Evolutionary conservation across 2,113 vertebrate genomes (phyloP).

Genomic region (Petromus typicus): DNA sequence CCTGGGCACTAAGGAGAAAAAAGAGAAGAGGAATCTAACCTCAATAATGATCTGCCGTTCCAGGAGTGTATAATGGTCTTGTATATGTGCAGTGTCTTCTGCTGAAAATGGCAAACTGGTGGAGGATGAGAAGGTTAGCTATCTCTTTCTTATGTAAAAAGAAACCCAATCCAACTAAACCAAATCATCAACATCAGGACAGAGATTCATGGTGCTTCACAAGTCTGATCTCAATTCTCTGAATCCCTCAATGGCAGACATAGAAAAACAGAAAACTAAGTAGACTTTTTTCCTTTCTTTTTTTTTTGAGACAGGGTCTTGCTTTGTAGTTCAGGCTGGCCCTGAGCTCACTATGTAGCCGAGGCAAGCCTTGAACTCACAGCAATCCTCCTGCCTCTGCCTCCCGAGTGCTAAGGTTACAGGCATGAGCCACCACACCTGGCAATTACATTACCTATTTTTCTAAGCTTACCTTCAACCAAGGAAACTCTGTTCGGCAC

Average conservation of each 20-base stretch:
- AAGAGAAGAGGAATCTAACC: constrained; percentile 84
- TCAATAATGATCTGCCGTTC: constrained; percentile 98
- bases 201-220: not conserved
- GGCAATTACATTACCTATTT: too few species aligned
- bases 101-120: constrained; percentile 93
- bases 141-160: constrained; percentile 51
- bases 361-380: too few species aligned
- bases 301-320: too few species aligned
- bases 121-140: constrained; percentile 70
- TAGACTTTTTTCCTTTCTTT: too few species aligned
- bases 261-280: not conserved
- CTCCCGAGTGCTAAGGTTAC: too few species aligned
- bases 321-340: too few species aligned
- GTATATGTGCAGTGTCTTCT: constrained; percentile 93
- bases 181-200: not conserved
- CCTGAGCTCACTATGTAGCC: too few species aligned
- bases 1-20: not conserved
- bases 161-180: constrained; percentile 34
- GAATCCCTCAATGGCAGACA: not conserved
- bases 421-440: too few species aligned
- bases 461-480: too few species aligned
- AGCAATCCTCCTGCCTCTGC: too few species aligned
- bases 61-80: constrained; percentile 96
- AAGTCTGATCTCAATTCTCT: not conserved
- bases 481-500: too few species aligned